Conservation (phyloP, 2,888 invertebrate genomes). For the Desoria tigrina region DNA sequence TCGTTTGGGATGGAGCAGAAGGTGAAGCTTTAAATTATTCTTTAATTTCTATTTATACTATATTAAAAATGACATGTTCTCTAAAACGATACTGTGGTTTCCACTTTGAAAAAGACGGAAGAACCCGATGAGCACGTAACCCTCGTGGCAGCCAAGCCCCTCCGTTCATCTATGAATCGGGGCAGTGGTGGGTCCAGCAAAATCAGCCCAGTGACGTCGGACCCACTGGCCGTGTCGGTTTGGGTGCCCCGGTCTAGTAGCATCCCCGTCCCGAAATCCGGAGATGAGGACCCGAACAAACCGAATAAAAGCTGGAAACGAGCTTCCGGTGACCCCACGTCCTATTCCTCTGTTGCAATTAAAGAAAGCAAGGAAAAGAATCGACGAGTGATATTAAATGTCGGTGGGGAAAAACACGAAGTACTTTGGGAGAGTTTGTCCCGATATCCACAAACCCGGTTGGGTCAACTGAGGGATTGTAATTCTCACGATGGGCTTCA, state of each 20-base stretch:
- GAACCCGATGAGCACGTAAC: not conserved
- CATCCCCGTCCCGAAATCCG: not conserved
- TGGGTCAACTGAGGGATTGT: conserved; percentile 34
- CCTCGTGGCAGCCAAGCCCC: conserved; percentile 11
- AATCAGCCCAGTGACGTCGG: conserved; percentile 22
- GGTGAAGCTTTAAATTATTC: no score
- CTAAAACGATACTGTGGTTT: no score
- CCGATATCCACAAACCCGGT: conserved; percentile 30
- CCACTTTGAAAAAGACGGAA: no score
- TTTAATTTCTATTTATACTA: no score
- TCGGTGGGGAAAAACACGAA: conserved; percentile 39
- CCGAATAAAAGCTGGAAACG: not conserved
- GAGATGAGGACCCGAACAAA: not conserved
- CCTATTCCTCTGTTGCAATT: not conserved
- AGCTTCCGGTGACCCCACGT: not conserved
- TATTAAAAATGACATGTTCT: no score
- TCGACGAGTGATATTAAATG: conserved; percentile 33
- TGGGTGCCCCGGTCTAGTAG: conserved; percentile 11
- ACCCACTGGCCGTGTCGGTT: conserved; percentile 28
- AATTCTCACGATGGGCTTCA: conserved; percentile 26
- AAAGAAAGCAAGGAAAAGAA: conserved; percentile 23
- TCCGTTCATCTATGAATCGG: conserved; percentile 1
- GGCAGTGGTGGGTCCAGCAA: no score
- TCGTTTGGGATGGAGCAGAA: no score
- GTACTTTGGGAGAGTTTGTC: conserved; percentile 40